phyloP scores from a whole-genome alignment of 1,140 invertebrate genomes.

The Drosophila bipectinata region DNA sequence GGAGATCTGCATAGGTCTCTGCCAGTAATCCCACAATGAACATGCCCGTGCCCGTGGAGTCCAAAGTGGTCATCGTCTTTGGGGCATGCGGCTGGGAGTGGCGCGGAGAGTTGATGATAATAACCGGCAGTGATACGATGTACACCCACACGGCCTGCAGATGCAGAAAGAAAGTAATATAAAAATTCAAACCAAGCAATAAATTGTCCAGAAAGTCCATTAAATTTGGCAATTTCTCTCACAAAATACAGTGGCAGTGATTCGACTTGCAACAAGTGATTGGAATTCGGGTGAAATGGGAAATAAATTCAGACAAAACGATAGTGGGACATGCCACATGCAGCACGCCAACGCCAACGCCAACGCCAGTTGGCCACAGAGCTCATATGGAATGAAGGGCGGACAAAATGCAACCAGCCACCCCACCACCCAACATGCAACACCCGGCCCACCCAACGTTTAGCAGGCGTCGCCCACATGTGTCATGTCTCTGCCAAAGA shows the following conservation, averaged over 20 bases:
- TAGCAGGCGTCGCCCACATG: slow-evolving; percentile 50
- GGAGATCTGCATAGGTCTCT: slow-evolving; percentile 95
- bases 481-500: slow-evolving; percentile 45
- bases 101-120: slow-evolving; percentile 95
- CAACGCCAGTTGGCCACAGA: neutral
- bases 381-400: slow-evolving; percentile 27
- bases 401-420: slow-evolving; percentile 8
- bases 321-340: slow-evolving; percentile 42
- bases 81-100: slow-evolving; percentile 90
- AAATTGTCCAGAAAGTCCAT: neutral
- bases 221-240: slow-evolving; percentile 5
- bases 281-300: slow-evolving; percentile 29
- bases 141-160: slow-evolving; percentile 96
- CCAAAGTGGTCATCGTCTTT: slow-evolving; percentile 92
- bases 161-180: neutral
- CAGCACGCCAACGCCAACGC: slow-evolving; percentile 38
- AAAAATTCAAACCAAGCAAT: neutral
- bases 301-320: slow-evolving; percentile 54
- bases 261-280: slow-evolving; percentile 60
- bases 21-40: slow-evolving; percentile 93
- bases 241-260: slow-evolving; percentile 11
- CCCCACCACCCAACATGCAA: slow-evolving; percentile 5
- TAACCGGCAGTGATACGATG: slow-evolving; percentile 94
- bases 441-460: slow-evolving; percentile 28
- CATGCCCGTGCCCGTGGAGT: slow-evolving; percentile 92